Evolutionary conservation across 2,113 vertebrate species (phyloP), one percentile per base, ranked within the genome.

Genomic region (Cepphus grylle): DNA sequence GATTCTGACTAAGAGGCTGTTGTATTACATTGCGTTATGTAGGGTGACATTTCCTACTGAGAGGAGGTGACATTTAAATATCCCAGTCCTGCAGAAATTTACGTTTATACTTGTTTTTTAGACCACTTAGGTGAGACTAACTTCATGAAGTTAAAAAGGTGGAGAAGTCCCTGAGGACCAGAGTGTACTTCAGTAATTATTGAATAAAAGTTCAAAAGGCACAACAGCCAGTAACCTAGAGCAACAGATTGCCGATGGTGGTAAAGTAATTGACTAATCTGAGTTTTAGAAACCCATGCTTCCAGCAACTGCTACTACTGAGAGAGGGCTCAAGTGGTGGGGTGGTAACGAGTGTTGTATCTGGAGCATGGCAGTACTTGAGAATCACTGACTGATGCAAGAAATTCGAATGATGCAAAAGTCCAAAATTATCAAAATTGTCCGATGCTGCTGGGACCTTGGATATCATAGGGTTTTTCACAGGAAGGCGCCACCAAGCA

Each of bases 1-100:
- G 84, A 73, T 70, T 96, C 61, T 94, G 91, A 94, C 83, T 85
- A 92, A 93, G 29, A 86, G n/a, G 27, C 55, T 86, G 32, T 61
- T 90, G 62, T 38, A 90, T 71, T 88, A 71, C 69, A 76, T 36
- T 91, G 5, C 23, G 1, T 81, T 93, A 76, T 84, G n/a, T 61
- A 67, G 59, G 36, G 43, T 96, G 94, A 91, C 86, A 92, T 96
- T 94, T 94, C 22, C 81, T 79, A 8, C 73, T 22, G 61, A 76
- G 47, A 80, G 56, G 14, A 84, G 32, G 56, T 91, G 91, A 74
- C 83, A 91, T 91, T 94, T 96, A 81, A 84, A 81, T 78, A 81
- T 79, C 73, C 18, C 53, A 91, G 73, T 87, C 43, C 86, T 65
- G 40, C 61, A 96, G 61, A 93, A 87, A 91, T 86, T 89, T 93